These are phyloP conservation scores for Drosophila orena DNA, from an alignment of 1,140 invertebrate genomes.

Conservation along the genomic window DNA sequence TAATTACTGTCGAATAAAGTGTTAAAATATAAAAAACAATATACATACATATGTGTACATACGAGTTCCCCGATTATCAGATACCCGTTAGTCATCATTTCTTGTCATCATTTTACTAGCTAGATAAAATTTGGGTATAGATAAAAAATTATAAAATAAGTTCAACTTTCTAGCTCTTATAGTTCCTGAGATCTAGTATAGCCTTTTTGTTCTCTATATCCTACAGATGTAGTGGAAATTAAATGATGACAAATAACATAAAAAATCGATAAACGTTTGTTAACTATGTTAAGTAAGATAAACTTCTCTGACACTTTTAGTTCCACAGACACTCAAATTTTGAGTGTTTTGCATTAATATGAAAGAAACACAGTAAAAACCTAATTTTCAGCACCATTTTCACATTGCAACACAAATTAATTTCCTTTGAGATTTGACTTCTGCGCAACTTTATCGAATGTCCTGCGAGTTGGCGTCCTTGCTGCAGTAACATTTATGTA, in stretches of 20 bases:
- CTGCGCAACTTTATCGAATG: constrained; percentile 76
- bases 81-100: too few relatives aligned
- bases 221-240: too few relatives aligned
- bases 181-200: too few relatives aligned
- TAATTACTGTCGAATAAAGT: neutral
- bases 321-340: neutral
- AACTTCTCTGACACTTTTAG: neutral
- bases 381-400: constrained; percentile 74
- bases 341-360: constrained; percentile 20
- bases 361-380: constrained; percentile 46
- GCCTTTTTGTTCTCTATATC: too few relatives aligned
- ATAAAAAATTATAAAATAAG: too few relatives aligned
- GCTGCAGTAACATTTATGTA: constrained; percentile 74
- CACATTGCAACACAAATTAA: constrained; percentile 81
- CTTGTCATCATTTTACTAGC: too few relatives aligned
- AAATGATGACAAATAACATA: neutral
- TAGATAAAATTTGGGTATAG: too few relatives aligned
- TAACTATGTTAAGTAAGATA: neutral
- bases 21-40: neutral
- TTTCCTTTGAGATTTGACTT: constrained; percentile 77
- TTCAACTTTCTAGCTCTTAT: too few relatives aligned
- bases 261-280: neutral
- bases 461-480: constrained; percentile 47
- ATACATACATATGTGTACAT: too few relatives aligned
- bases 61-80: too few relatives aligned